Conservation (phyloP, 2,888 invertebrate genomes). For the Hedya salicella region DNA sequence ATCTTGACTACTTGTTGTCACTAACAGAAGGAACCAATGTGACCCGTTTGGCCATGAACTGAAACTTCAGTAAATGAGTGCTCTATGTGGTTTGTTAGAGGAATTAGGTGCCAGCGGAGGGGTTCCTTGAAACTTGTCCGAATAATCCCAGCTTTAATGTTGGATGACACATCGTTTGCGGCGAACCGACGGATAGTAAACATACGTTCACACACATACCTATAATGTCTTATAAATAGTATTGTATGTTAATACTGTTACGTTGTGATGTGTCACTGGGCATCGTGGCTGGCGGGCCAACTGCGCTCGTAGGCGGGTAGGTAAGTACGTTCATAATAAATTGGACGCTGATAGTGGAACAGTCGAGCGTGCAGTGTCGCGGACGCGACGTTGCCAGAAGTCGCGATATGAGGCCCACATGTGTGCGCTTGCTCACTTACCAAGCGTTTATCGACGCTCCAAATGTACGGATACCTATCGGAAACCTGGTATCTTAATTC, state of each 20-base stretch:
- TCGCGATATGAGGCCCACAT: constrained; percentile 60
- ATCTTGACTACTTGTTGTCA: not conserved
- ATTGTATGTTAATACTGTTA: constrained; percentile 76
- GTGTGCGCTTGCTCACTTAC: constrained; percentile 52
- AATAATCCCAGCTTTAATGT: constrained; percentile 75
- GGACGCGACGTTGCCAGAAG: constrained; percentile 74
- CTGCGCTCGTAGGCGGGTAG: constrained; percentile 64
- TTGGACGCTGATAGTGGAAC: constrained; percentile 62
- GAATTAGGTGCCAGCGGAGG: constrained; percentile 45
- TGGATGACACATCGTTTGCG: constrained; percentile 79
- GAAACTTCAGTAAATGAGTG: constrained; percentile 10
- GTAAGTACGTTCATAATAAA: constrained; percentile 56
- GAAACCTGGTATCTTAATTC: constrained; percentile 22
- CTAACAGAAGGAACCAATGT: not conserved
- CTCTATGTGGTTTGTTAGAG: not conserved
- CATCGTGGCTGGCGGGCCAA: constrained; percentile 60
- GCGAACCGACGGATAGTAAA: constrained; percentile 78
- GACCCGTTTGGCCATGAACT: constrained; percentile 11
- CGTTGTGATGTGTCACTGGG: constrained; percentile 76
- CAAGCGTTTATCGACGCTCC: constrained; percentile 53
- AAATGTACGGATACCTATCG: constrained; percentile 25
- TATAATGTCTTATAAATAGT: constrained; percentile 77
- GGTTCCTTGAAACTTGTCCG: constrained; percentile 67
- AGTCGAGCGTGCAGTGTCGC: constrained; percentile 62
- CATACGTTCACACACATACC: constrained; percentile 74